These are phyloP conservation scores for Teleogryllus occipitalis DNA, from an alignment of 1,140 invertebrate genomes.

Conservation along the genomic window DNA sequence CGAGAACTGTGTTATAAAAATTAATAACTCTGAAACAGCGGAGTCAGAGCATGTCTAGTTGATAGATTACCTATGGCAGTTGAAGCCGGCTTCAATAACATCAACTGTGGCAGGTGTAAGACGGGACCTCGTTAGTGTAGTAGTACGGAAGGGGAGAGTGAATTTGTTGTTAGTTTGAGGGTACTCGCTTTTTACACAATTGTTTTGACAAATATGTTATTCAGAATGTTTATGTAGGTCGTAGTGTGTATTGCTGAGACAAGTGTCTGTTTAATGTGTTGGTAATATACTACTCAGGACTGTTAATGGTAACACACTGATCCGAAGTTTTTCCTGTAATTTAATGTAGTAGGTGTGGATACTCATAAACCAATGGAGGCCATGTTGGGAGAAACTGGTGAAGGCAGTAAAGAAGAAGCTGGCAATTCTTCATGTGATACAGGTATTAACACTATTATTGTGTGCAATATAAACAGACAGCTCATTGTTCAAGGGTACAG, in stretches of 20 bases:
- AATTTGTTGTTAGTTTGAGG: too few relatives aligned
- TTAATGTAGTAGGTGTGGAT: slow-evolving; percentile 4
- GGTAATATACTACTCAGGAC: too few relatives aligned
- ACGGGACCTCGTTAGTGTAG: background rate
- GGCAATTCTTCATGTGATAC: background rate
- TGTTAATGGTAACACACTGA: background rate
- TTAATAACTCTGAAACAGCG: too few relatives aligned
- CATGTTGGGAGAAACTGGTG: slow-evolving; percentile 3
- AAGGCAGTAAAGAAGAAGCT: background rate
- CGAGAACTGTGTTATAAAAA: too few relatives aligned
- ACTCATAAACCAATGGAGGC: background rate
- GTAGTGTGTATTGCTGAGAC: too few relatives aligned
- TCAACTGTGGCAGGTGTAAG: background rate
- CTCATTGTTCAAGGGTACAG: too few relatives aligned
- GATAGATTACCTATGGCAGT: background rate
- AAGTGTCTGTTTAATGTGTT: too few relatives aligned
- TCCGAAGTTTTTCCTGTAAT: background rate
- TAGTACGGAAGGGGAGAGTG: too few relatives aligned
- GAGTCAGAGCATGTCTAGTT: background rate
- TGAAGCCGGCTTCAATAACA: background rate
- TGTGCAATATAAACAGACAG: too few relatives aligned
- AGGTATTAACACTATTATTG: background rate
- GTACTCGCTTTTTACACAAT: too few relatives aligned
- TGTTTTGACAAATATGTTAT: too few relatives aligned
- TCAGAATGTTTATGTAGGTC: too few relatives aligned